A percentile compares a stretch with the other conserved stretches of the same genome.
These are phyloP conservation scores for Morpho helenor DNA, from an alignment of 2,888 invertebrate species.

Conservation along the genomic window DNA sequence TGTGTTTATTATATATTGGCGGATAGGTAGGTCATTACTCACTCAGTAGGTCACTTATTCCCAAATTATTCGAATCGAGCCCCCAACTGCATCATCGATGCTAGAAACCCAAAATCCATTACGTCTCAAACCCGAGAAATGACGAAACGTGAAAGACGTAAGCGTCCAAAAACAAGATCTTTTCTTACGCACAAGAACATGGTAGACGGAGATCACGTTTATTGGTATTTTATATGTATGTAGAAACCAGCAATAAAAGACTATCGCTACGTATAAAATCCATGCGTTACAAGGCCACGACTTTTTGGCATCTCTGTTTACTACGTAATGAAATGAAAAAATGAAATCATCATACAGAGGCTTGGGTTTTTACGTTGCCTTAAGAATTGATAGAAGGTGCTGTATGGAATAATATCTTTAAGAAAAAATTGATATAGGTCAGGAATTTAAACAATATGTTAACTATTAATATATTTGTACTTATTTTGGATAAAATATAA, in stretches of 20 bases:
- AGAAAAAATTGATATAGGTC: slow-evolving; percentile 4
- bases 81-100: slow-evolving; percentile 2
- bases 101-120: neutral
- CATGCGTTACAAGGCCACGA: neutral
- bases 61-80: slow-evolving; percentile 6
- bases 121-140: slow-evolving; percentile 3
- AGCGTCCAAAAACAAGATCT: neutral
- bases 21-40: too few relatives aligned
- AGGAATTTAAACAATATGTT: neutral
- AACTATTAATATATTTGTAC: neutral
- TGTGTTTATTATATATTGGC: too few relatives aligned
- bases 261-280: neutral
- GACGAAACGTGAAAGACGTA: neutral
- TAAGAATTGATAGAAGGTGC: slow-evolving; percentile 3
- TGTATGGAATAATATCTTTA: neutral
- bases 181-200: neutral
- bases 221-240: neutral
- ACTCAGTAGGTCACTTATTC: neutral
- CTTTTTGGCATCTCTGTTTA: slow-evolving; percentile 1
- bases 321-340: neutral
- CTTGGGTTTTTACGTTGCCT: slow-evolving; percentile 11
- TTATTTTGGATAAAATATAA: too few relatives aligned
- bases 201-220: neutral
- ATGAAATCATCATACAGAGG: neutral
- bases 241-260: neutral